These are phyloP conservation scores for Mythimna vitellina DNA, from an alignment of 2,888 invertebrate species.

Conservation along the genomic window DNA sequence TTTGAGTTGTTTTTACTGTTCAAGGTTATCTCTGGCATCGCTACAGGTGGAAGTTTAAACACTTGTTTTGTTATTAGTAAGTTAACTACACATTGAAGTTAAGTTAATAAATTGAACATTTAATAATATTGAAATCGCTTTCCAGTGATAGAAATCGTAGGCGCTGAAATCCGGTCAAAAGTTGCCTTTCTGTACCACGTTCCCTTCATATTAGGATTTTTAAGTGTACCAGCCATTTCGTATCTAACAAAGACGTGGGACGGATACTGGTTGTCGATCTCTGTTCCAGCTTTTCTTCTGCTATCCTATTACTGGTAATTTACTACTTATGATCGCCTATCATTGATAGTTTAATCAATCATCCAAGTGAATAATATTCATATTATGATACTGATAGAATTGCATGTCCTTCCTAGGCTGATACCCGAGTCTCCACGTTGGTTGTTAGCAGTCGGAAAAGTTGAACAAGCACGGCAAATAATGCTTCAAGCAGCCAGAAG, in stretches of 20 bases:
- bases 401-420: neutral
- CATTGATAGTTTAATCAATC: too few relatives aligned
- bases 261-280: neutral
- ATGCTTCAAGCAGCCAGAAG: neutral
- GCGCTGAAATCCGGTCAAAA: conserved; percentile 1
- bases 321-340: neutral
- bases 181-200: neutral
- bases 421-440: conserved; percentile 12
- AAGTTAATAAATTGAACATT: neutral
- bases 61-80: conserved; percentile 1
- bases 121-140: neutral
- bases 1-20: conserved; percentile 6
- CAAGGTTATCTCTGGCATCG: neutral
- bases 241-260: conserved; percentile 8
- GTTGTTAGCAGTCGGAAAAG: conserved; percentile 1
- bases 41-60: conserved; percentile 1
- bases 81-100: neutral
- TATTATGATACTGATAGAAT: neutral
- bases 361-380: neutral
- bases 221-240: conserved; percentile 2
- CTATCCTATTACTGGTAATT: conserved; percentile 5
- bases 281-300: neutral
- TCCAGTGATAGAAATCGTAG: conserved; percentile 6
- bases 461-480: conserved; percentile 4
- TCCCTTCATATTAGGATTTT: neutral